Evolutionary conservation across 2,888 invertebrate species (phyloP), one percentile per base, ranked within the genome.

Genomic region (Meganola albula): DNA sequence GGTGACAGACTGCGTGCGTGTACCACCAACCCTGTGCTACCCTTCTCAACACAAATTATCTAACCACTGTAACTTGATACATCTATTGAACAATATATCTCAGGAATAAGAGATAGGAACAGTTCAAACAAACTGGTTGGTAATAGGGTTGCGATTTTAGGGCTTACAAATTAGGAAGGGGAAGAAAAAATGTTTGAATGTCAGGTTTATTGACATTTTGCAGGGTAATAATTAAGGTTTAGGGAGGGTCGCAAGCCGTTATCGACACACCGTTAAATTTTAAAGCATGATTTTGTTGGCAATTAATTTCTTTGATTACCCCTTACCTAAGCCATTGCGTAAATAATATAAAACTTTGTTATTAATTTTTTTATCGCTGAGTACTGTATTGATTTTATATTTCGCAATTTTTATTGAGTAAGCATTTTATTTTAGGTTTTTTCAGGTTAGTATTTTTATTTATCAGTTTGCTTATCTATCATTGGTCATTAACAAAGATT

Each of bases 181-280:
- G 71, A 70, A 68, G 60, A 62, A 77, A 77, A 78, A 78, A 69
- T 71, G 69, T 64, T 64, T 58, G 56, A 75, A 71, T 69, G 72
- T 75, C 72, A 75, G 70, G 72, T 78, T 80, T 82, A 84, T 80
- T 82, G 82, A 82, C 79, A 78, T 79, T 82, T 76, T 63, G 74
- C 70, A 66, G 65, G 63, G 69, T 71, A 66, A 76, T 82, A 78
- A 80, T 83, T 78, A 82, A 79, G 74, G 79, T 67, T 79, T 76
- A 76, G 63, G 53, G 61, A 66, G 68, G 71, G 66, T 50, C 30
- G 48, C 52, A 48, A 48, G 48, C 63, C 69, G 72, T 64, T 78
- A 75, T 77, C 64, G 70, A 61, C 70, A 68, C 60, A 57, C 66
- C 67, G 71, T 79, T 64, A 75, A 73, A 76, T 71, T 73, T 66